phyloP scores from a whole-genome alignment of 2,797 vertebrate species.

The Sebastiscus albofasciatus region DNA sequence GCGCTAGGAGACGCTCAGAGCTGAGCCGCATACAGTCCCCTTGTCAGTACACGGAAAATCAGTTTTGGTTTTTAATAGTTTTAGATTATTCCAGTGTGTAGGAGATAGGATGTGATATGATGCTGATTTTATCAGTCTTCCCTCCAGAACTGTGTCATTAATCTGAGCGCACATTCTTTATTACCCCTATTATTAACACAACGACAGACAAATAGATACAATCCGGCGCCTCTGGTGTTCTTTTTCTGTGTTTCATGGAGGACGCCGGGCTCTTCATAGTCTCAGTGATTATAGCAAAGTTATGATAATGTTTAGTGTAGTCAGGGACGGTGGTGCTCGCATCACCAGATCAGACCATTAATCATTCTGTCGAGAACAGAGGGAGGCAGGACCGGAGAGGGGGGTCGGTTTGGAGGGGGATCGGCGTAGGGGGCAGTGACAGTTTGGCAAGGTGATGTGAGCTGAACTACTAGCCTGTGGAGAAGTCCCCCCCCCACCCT shows the following conservation, averaged over 20 bases:
- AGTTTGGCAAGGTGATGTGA: slow-evolving; percentile 75
- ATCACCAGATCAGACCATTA: slow-evolving; percentile 85
- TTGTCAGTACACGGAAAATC: slow-evolving; percentile 38
- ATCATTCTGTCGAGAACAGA: slow-evolving; percentile 86
- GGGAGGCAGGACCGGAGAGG: slow-evolving; percentile 33
- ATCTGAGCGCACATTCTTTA: slow-evolving; percentile 45
- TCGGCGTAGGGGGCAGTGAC: slow-evolving; percentile 57
- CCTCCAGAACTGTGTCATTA: slow-evolving; percentile 54
- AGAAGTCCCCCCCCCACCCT: slow-evolving; percentile 22
- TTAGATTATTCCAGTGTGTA: slow-evolving; percentile 54
- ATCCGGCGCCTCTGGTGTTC: background rate
- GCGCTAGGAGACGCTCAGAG: slow-evolving; percentile 8
- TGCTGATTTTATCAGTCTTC: slow-evolving; percentile 57
- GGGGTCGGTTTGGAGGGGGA: slow-evolving; percentile 24
- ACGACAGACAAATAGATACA: slow-evolving; percentile 24
- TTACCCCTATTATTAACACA: slow-evolving; percentile 33
- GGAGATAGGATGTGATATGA: slow-evolving; percentile 46
- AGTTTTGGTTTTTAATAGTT: slow-evolving; percentile 58
- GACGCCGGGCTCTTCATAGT: slow-evolving; percentile 77
- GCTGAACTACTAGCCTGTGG: slow-evolving; percentile 70
- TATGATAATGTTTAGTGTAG: slow-evolving; percentile 88
- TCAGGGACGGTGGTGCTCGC: slow-evolving; percentile 79
- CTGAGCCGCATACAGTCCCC: slow-evolving; percentile 13
- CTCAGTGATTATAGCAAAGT: slow-evolving; percentile 83
- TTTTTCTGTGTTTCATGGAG: slow-evolving; percentile 29